These are phyloP conservation scores for Pelodiscus sinensis DNA, from an alignment of 2,113 vertebrate genomes.

Conservation along the genomic window DNA sequence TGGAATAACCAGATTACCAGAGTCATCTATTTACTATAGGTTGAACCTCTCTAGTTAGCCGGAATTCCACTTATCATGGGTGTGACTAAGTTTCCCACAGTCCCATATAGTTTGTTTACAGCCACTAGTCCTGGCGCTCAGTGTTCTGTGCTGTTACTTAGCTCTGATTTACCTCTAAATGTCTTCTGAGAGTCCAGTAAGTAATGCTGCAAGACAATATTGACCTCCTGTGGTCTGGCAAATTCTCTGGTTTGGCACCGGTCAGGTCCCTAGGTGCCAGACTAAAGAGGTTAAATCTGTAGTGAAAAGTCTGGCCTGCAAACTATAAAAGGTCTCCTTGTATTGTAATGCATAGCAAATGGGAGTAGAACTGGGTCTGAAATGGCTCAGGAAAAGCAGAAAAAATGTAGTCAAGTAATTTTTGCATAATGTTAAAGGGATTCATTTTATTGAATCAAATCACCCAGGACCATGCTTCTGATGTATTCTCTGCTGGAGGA, in stretches of 20 bases:
- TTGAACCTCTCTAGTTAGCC: neutral
- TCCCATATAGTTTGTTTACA: no score
- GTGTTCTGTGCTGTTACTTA: no score
- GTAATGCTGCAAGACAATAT: no score
- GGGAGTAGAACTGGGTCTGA: neutral
- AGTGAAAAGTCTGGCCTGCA: neutral
- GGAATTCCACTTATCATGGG: no score
- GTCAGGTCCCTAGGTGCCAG: no score
- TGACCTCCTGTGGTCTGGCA: no score
- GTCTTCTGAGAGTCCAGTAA: no score
- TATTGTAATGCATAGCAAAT: neutral
- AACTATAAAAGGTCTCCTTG: neutral
- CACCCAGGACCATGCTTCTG: conserved; percentile 1
- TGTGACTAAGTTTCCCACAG: no score
- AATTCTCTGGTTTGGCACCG: no score
- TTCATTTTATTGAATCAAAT: neutral
- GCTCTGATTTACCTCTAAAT: no score
- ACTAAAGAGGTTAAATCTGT: no score
- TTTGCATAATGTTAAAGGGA: conserved; percentile 28
- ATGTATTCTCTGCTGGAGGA: neutral
- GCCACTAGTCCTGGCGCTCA: no score
- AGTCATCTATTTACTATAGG: neutral
- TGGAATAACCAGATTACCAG: neutral
- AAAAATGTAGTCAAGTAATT: conserved; percentile 28
- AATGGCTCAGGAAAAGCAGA: conserved; percentile 54